Conservation (phyloP, 2,888 invertebrate genomes). For the Lingula anatina region DNA sequence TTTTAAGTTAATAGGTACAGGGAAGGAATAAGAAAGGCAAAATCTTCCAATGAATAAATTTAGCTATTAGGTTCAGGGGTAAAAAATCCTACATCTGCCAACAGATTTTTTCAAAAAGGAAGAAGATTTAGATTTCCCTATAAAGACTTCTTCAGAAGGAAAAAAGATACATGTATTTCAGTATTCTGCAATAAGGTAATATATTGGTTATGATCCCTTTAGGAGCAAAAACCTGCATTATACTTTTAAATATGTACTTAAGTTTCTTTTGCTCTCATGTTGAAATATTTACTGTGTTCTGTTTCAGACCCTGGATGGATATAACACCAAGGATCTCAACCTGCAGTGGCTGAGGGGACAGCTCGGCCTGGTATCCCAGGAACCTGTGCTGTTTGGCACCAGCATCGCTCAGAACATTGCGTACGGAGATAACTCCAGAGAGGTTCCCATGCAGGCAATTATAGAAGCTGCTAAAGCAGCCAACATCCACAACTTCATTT, state of each 20-base stretch:
- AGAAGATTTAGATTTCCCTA: too few relatives aligned
- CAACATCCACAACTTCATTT: conserved; percentile 51
- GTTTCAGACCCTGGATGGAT: conserved; percentile 48
- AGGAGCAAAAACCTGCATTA: too few relatives aligned
- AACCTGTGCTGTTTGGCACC: conserved; percentile 60
- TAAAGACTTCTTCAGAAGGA: too few relatives aligned
- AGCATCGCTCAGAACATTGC: conserved; percentile 55
- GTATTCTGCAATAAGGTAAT: too few relatives aligned
- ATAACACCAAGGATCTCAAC: conserved; percentile 49
- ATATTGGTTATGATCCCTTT: not conserved
- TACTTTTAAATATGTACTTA: too few relatives aligned
- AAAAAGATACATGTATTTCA: too few relatives aligned
- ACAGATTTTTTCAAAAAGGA: too few relatives aligned
- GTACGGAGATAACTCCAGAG: conserved; percentile 46
- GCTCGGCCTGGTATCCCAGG: conserved; percentile 43
- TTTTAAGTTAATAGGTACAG: too few relatives aligned
- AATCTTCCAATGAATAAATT: too few relatives aligned
- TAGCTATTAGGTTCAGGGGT: too few relatives aligned
- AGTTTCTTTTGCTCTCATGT: not conserved
- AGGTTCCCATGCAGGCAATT: conserved; percentile 31
- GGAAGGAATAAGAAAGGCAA: too few relatives aligned
- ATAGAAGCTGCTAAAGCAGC: conserved; percentile 48
- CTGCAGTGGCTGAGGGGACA: conserved; percentile 47
- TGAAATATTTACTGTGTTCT: not conserved
- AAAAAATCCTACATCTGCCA: too few relatives aligned